phyloP scores from a whole-genome alignment of 2,797 vertebrate species.

The Synanceia verrucosa region DNA sequence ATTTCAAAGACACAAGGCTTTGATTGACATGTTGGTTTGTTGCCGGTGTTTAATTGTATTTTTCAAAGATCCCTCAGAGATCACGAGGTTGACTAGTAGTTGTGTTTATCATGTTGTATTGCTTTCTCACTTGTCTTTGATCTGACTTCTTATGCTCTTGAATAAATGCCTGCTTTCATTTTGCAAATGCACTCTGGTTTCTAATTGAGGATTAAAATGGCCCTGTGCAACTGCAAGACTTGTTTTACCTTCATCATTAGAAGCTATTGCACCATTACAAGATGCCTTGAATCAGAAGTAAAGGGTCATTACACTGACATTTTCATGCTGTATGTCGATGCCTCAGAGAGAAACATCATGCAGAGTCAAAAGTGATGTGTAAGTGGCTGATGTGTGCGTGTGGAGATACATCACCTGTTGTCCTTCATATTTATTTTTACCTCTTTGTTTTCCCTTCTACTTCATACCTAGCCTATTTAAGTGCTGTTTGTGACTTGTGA shows the following conservation, averaged over 20 bases:
- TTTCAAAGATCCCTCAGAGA: constrained; percentile 55
- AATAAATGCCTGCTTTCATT: constrained; percentile 67
- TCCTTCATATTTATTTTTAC: background rate
- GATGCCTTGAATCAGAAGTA: constrained; percentile 35
- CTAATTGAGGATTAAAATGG: constrained; percentile 62
- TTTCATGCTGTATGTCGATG: constrained; percentile 1
- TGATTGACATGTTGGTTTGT: constrained; percentile 63
- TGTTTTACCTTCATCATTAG: constrained; percentile 47
- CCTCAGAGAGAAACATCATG: background rate
- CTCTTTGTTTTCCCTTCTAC: background rate
- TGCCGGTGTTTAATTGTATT: constrained; percentile 61
- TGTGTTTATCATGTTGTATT: constrained; percentile 56
- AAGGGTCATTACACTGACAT: constrained; percentile 12
- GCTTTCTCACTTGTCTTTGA: constrained; percentile 60
- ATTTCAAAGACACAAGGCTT: constrained; percentile 45
- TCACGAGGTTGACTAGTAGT: constrained; percentile 56
- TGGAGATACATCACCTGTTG: background rate
- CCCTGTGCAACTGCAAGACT: constrained; percentile 27
- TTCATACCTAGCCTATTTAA: background rate
- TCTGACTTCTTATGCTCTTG: constrained; percentile 53
- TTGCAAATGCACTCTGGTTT: constrained; percentile 63
- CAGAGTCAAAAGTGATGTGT: background rate
- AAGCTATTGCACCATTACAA: constrained; percentile 18
- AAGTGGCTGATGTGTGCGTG: background rate
- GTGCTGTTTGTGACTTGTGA: background rate